phyloP scores from a whole-genome alignment of 2,888 invertebrate species.

The Blastobasis lacticolella region DNA sequence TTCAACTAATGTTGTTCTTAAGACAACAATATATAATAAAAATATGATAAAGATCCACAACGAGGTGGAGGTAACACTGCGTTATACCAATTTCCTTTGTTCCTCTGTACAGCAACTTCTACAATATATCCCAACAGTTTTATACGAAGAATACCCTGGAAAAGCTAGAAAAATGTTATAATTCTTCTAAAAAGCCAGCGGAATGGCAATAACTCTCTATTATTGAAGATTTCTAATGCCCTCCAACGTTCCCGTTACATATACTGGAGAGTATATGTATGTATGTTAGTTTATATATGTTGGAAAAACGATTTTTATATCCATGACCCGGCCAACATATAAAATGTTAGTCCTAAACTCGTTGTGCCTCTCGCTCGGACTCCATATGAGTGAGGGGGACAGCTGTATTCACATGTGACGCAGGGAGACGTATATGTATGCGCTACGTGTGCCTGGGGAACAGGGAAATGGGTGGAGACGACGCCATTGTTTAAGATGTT shows the following conservation, averaged over 20 bases:
- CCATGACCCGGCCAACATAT: constrained; percentile 74
- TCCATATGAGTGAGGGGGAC: constrained; percentile 36
- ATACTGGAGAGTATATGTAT: constrained; percentile 10
- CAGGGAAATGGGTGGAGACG: constrained; percentile 36
- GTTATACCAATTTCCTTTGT: too few relatives aligned
- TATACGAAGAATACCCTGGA: not conserved
- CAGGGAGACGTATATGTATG: constrained; percentile 48
- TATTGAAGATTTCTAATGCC: constrained; percentile 61
- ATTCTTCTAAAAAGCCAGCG: constrained; percentile 35
- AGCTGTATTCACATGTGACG: constrained; percentile 57
- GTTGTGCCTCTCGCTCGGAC: constrained; percentile 36
- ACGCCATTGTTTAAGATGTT: constrained; percentile 1
- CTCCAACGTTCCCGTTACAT: constrained; percentile 22
- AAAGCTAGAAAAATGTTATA: constrained; percentile 22
- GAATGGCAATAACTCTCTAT: constrained; percentile 55
- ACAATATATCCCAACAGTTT: too few relatives aligned
- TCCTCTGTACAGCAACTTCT: too few relatives aligned
- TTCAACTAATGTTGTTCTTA: too few relatives aligned
- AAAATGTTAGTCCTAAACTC: constrained; percentile 72
- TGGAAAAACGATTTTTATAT: constrained; percentile 71
- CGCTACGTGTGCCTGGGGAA: constrained; percentile 39
- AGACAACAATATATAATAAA: too few relatives aligned
- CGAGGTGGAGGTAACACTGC: too few relatives aligned
- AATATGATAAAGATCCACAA: too few relatives aligned
- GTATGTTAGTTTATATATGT: constrained; percentile 41